phyloP scores from a whole-genome alignment of 2,888 invertebrate genomes.

The Scaptomyza caliginosa region DNA sequence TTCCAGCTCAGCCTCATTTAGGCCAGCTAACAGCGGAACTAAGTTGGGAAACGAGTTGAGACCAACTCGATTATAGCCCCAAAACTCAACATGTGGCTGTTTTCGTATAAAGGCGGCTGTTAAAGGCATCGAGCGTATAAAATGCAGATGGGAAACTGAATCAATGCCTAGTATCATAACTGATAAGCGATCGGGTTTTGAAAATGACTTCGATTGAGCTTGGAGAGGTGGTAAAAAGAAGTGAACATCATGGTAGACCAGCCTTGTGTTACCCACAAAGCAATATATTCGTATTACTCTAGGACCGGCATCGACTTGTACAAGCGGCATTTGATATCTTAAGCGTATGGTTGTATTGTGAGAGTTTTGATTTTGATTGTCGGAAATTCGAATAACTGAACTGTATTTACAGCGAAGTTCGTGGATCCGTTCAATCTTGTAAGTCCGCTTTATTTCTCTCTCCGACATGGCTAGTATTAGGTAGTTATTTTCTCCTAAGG shows the following conservation, averaged over 20 bases:
- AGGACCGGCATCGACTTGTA: not conserved
- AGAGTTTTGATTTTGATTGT: not conserved
- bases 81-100: constrained; percentile 86
- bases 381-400: not conserved
- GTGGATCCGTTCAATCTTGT: not conserved
- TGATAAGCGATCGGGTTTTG: constrained; percentile 84
- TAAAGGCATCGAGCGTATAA: constrained; percentile 91
- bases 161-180: constrained; percentile 92
- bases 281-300: constrained; percentile 3
- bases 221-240: constrained; percentile 9
- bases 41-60: constrained; percentile 96
- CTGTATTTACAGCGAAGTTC: constrained; percentile 4
- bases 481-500: not conserved
- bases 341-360: not conserved
- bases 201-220: not conserved
- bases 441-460: constrained; percentile 82
- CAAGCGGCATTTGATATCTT: not conserved
- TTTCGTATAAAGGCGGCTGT: constrained; percentile 86
- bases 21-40: constrained; percentile 90
- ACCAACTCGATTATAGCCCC: constrained; percentile 95
- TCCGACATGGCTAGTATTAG: constrained; percentile 57
- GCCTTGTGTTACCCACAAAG: not conserved
- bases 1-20: constrained; percentile 86
- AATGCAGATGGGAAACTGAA: constrained; percentile 92
- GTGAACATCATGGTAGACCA: constrained; percentile 25